Base-by-base conservation (phyloP, 2,888 invertebrate genomes). In the Stomorhina lunata region DNA sequence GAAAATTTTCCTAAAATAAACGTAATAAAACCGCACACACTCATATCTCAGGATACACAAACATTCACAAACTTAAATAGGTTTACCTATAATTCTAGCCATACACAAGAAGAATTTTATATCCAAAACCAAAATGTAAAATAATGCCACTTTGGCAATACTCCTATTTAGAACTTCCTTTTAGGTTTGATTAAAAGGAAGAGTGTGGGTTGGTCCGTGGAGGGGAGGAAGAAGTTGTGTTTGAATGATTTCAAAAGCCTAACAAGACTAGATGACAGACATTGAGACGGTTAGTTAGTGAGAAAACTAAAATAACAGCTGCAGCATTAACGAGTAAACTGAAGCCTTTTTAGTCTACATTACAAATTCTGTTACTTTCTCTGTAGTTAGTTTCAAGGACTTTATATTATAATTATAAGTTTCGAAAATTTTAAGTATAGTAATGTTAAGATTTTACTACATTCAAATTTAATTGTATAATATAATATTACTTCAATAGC, bases 121-220 rank as follows among this genome's bases (percentile, higher is more conserved):
- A 63, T 53, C 29, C 53, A 29, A 59, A 76, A 71, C 63, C 57
- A 53, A 75, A 80, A 69, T 65, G 75, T 50, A 65, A n/a, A 76
- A 71, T 80, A 34, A 29, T 48, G 32, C 45, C 75, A 80, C 69
- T 76, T 73, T 75, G n/a, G n/a, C n/a, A n/a, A n/a, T n/a, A 29
- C 37, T 40, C 32, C 4, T 25, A 15, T 5, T n/a, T n/a, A n/a
- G n/a, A n/a, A 29, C n/a, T 25, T 32, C 2, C 15, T 12, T 20
- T 20, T 45, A n/a, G 12, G 5, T 12, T 25, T 25, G 12, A n/a
- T 17, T 9, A 15, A 27, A n/a, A 34, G 61, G 20, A 12, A 17
- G 25, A 7, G 40, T n/a, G 27, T 29, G 10, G 7, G n/a, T n/a
- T n/a, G n/a, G n/a, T n/a, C n/a, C n/a, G n/a, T n/a, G n/a, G n/a